Evolutionary conservation across 53 echinoderm and acorn worm species (phyloP).

Genomic region (Luidia sarsii): DNA sequence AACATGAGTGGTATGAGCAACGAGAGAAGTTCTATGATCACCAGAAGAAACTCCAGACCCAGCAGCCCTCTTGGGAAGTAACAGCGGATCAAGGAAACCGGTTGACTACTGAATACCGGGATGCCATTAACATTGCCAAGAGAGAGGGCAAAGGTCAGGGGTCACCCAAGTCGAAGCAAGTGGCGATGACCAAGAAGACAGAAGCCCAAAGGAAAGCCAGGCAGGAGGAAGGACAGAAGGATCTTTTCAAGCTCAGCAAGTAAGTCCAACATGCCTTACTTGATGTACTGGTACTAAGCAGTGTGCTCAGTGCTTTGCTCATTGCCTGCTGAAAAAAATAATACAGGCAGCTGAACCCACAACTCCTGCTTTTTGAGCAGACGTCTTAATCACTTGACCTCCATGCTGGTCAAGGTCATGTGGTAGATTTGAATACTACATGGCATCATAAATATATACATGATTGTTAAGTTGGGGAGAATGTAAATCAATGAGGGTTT

Average conservation of each 20-base stretch:
- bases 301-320: no score
- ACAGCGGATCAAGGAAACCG: slow-evolving; percentile 53
- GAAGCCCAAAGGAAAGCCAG: slow-evolving; percentile 5
- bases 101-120: slow-evolving; percentile 89
- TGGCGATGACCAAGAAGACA: slow-evolving; percentile 35
- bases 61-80: slow-evolving; percentile 52
- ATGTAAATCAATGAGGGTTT: no score
- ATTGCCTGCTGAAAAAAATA: no score
- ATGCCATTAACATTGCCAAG: slow-evolving; percentile 62
- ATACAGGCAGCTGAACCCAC: no score
- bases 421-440: no score
- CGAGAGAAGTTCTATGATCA: slow-evolving; percentile 70
- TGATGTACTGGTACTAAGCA: no score
- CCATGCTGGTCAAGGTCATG: no score
- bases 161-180: neutral
- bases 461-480: no score
- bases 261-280: slow-evolving; percentile 37
- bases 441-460: no score
- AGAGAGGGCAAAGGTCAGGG: slow-evolving; percentile 11
- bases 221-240: slow-evolving; percentile 26
- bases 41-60: slow-evolving; percentile 57
- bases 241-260: slow-evolving; percentile 71
- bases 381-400: no score
- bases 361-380: no score
- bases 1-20: slow-evolving; percentile 87